Conservation (phyloP, 2,113 vertebrate species). For the Polyodon spathula region DNA sequence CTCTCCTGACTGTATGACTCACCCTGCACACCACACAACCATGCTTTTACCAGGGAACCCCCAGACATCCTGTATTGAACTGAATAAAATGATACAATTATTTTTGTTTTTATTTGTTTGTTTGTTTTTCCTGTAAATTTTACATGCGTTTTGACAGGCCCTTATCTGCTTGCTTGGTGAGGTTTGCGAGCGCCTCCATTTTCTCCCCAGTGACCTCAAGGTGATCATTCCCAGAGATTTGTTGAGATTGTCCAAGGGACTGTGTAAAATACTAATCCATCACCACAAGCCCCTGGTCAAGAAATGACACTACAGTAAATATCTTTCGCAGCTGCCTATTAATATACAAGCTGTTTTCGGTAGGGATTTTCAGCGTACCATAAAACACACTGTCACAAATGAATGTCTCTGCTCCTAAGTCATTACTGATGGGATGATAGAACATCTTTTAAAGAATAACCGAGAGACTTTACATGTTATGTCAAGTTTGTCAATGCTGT, state of each 20-base stretch:
- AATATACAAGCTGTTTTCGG: constrained; percentile 78
- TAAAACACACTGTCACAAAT: constrained; percentile 92
- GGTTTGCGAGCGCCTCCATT: too few species aligned
- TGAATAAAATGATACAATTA: too few species aligned
- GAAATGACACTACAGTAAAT: constrained; percentile 85
- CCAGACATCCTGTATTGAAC: too few species aligned
- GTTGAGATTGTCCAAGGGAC: constrained; percentile 75
- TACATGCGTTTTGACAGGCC: too few species aligned
- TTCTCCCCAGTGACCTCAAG: constrained; percentile 30
- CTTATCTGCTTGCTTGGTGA: too few species aligned
- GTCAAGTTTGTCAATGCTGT: constrained; percentile 76
- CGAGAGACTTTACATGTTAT: constrained; percentile 87
- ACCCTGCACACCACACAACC: too few species aligned
- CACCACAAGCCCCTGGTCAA: constrained; percentile 71
- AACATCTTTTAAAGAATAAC: constrained; percentile 81
- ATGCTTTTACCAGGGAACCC: too few species aligned
- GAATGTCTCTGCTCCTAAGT: constrained; percentile 72
- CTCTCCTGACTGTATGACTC: too few species aligned
- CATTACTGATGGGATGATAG: constrained; percentile 73
- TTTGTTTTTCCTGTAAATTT: too few species aligned
- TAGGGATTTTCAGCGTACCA: constrained; percentile 65
- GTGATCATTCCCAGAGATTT: constrained; percentile 64
- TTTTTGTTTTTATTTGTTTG: too few species aligned
- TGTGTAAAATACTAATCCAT: constrained; percentile 83
- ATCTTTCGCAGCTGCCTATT: constrained; percentile 80